Percentiles rank a stretch among this genome's conserved stretches.
These are phyloP conservation scores for Platygyra sinensis DNA, from an alignment of 64 coral and sea anemone species.

Conservation along the genomic window DNA sequence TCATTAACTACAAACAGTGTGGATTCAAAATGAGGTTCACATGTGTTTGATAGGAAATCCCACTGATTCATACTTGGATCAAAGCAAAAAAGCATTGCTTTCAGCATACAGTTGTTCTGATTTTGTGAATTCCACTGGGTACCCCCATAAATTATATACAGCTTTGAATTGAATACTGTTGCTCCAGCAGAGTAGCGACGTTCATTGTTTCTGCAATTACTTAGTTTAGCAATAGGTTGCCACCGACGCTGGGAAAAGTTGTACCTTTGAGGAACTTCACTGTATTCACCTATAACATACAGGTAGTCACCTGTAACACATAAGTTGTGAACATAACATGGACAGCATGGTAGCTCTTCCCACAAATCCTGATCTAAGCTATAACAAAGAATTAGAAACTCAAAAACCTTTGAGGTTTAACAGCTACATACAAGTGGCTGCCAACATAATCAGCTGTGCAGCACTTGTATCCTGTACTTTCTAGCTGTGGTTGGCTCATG, in stretches of 20 bases:
- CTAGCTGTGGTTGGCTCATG: too few species aligned
- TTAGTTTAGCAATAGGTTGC: background rate
- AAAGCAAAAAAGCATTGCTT: background rate
- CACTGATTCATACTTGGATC: background rate
- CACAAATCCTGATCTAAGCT: background rate
- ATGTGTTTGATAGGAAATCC: background rate
- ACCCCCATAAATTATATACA: background rate
- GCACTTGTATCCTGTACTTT: too few species aligned
- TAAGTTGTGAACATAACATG: background rate
- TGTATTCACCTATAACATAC: background rate
- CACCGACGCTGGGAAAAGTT: background rate
- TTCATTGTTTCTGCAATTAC: too few species aligned
- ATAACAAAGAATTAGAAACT: too few species aligned
- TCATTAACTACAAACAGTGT: background rate
- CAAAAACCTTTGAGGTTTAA: too few species aligned
- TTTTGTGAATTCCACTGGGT: too few species aligned
- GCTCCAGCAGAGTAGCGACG: background rate
- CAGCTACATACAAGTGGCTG: conserved; percentile 5
- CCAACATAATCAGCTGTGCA: too few species aligned
- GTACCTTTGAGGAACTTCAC: background rate
- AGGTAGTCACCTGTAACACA: background rate
- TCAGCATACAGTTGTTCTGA: too few species aligned
- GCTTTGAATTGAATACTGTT: background rate
- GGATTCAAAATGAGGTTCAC: background rate
- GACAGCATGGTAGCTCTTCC: background rate